These are phyloP conservation scores for Pseudanteris insignis DNA, from an alignment of 2,888 invertebrate species.

Conservation along the genomic window DNA sequence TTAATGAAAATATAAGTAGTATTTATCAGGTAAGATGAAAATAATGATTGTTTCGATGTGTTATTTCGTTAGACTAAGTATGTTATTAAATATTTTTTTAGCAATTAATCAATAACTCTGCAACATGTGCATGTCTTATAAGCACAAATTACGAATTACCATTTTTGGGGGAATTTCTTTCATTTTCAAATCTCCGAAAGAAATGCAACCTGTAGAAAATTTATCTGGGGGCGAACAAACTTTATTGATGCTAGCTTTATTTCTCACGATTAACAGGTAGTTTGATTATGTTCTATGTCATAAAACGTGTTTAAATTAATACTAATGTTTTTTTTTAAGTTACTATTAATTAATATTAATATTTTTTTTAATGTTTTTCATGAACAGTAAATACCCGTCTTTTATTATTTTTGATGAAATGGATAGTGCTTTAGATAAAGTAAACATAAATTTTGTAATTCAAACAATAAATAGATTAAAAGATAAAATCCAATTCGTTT, in stretches of 20 bases:
- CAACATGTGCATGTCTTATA: not conserved
- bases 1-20: not conserved
- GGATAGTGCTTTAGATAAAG: slow-evolving; percentile 12
- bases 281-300: too few relatives aligned
- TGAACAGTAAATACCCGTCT: too few relatives aligned
- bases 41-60: too few relatives aligned
- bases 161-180: slow-evolving; percentile 4
- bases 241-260: slow-evolving; percentile 5
- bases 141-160: slow-evolving; percentile 1
- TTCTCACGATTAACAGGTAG: slow-evolving; percentile 12
- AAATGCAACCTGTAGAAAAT: not conserved
- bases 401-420: slow-evolving; percentile 21
- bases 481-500: slow-evolving; percentile 5
- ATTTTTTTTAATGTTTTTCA: too few relatives aligned
- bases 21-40: slow-evolving; percentile 8
- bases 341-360: too few relatives aligned
- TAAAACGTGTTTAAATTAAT: too few relatives aligned
- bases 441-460: not conserved
- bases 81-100: too few relatives aligned
- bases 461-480: slow-evolving; percentile 1
- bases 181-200: not conserved
- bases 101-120: slow-evolving; percentile 1
- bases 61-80: too few relatives aligned
- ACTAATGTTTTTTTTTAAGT: too few relatives aligned
- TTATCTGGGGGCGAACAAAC: slow-evolving; percentile 18